Conservation (phyloP, 2,113 vertebrate genomes). For the Perca fluviatilis region DNA sequence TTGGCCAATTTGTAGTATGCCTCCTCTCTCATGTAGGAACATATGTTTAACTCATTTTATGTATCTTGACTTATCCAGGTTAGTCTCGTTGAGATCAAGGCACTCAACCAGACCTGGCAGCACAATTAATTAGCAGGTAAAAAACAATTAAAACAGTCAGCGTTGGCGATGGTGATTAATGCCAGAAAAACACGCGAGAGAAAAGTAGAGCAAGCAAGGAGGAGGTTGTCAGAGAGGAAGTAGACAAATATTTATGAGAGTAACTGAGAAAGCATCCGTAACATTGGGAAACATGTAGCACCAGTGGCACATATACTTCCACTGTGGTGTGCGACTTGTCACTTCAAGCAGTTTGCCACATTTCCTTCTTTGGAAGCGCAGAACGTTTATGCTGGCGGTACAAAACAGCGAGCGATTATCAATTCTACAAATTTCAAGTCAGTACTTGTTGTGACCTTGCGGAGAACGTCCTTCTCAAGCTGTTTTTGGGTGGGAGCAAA, state of each 20-base stretch:
- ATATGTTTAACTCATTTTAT: slow-evolving; percentile 48
- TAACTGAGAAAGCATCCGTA: background rate
- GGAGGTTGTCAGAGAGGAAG: slow-evolving; percentile 14
- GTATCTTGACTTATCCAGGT: slow-evolving; percentile 52
- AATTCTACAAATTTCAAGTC: slow-evolving; percentile 13
- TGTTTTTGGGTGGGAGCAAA: slow-evolving; percentile 12
- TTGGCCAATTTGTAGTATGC: slow-evolving; percentile 53
- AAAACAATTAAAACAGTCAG: slow-evolving; percentile 41
- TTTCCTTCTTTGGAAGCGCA: background rate
- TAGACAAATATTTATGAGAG: slow-evolving; percentile 11
- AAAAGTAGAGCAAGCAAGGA: slow-evolving; percentile 42
- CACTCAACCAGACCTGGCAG: slow-evolving; percentile 12
- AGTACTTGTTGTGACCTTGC: slow-evolving; percentile 38
- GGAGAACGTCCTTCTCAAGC: slow-evolving; percentile 11
- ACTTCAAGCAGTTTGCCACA: background rate
- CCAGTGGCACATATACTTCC: background rate
- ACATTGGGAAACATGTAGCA: background rate
- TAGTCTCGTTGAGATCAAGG: slow-evolving; percentile 39
- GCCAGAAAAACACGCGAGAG: background rate
- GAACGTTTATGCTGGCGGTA: background rate
- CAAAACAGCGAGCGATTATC: background rate
- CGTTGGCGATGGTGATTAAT: slow-evolving; percentile 39
- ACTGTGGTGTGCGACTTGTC: slow-evolving; percentile 3
- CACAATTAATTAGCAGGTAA: slow-evolving; percentile 51
- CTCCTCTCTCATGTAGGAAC: slow-evolving; percentile 25